Evolutionary conservation across 2,888 invertebrate species (phyloP), one percentile per base, ranked within the genome.

Genomic region (Quadroppia sp.): DNA sequence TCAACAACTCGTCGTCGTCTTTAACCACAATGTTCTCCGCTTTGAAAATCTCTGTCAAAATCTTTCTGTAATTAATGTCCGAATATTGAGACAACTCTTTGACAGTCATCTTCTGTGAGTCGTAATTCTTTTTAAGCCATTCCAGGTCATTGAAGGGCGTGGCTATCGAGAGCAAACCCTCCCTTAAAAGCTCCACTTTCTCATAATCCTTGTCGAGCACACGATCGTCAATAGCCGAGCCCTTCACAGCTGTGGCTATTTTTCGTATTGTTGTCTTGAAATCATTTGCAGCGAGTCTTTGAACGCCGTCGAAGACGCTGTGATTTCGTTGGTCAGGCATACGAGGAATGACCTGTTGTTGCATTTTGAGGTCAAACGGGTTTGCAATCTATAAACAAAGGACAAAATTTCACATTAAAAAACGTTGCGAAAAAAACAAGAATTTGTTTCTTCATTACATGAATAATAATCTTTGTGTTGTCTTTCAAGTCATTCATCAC

Each of bases 401-500:
- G n/a, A n/a, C n/a, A n/a, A 45, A 45, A 15, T 13, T 11, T 13
- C 6, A 13, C 15, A 13, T 45, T 13, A 2, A 45, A 45, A n/a
- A n/a, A n/a, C n/a, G n/a, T n/a, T n/a, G n/a, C n/a, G n/a, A n/a
- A 13, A 13, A 15, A 13, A 13, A 13, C 2, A 45, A 6, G 2
- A 25, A 20, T 32, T 36, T 9, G 28, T 2, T 32, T 17, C 6
- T 32, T 1, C 36, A n/a, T 9, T n/a, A 61, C 61, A n/a, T 32
- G 6, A 4, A 61, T n/a, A 32, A 67, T 67, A 13, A 4, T 13
- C 13, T 42, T 23, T 36, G 40, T 23, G 15, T 67, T 56, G 32
- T 74, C 53, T n/a, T 15, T 25, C 7, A 70, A 30, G 32, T 74
- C 74, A 53, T 11, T 53, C n/a, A 70, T 71, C 13, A 70, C 70